A percentile compares a stretch with the other conserved stretches of the same genome.
Evolutionary conservation across 2,797 vertebrate species (phyloP).

Genomic region (Parauchenoglanis punctatus): DNA sequence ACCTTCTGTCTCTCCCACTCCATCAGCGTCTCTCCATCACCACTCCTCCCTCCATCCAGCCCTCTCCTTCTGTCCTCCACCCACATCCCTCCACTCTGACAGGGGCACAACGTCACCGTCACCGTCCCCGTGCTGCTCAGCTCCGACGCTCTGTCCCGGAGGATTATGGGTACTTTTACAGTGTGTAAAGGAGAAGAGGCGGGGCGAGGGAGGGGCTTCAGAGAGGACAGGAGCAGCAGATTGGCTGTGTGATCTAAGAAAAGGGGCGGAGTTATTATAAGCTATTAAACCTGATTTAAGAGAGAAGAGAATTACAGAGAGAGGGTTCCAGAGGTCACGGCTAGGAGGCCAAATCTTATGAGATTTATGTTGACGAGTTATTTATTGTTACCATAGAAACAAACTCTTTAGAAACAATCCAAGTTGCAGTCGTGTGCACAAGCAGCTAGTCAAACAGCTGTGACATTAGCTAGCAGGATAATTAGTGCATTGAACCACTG

Average conservation of each 20-base stretch:
- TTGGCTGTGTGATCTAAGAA: slow-evolving; percentile 81
- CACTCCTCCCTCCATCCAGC: slow-evolving; percentile 56
- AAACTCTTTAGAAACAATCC: neutral
- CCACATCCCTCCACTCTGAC: slow-evolving; percentile 82
- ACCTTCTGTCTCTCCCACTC: slow-evolving; percentile 73
- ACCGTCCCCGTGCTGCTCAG: slow-evolving; percentile 87
- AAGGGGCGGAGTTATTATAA: neutral
- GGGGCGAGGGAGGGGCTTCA: slow-evolving; percentile 72
- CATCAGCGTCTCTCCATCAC: slow-evolving; percentile 57
- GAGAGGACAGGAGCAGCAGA: slow-evolving; percentile 80
- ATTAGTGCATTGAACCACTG: neutral
- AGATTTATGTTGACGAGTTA: neutral
- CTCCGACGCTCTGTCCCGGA: slow-evolving; percentile 81
- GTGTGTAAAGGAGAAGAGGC: slow-evolving; percentile 71
- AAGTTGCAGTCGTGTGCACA: neutral
- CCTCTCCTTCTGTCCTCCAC: slow-evolving; percentile 70
- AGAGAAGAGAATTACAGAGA: neutral
- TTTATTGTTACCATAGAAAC: neutral
- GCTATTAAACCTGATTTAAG: neutral
- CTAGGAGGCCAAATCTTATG: neutral
- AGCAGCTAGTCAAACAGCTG: neutral
- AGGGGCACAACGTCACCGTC: slow-evolving; percentile 86
- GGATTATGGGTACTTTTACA: slow-evolving; percentile 83
- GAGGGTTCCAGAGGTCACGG: neutral
- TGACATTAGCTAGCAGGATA: neutral